Evolutionary conservation across 2,888 invertebrate genomes (phyloP), one percentile per base, ranked within the genome.

Genomic region (Cephalotes varians): DNA sequence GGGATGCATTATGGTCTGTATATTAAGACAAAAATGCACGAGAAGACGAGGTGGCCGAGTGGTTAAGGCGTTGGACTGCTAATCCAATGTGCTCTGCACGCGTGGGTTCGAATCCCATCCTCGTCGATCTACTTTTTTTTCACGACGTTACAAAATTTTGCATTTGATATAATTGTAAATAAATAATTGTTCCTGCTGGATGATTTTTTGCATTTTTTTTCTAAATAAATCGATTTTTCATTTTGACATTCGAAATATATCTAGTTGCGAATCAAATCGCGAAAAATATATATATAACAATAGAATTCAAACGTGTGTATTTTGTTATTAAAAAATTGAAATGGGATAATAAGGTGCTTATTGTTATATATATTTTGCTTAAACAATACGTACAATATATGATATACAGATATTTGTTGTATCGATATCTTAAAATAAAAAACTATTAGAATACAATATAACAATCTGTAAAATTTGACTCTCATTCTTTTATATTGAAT

Each of bases 21-120:
- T 77, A 87, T 86, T 82, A 37, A 25, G 51, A 81, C 65, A 69
- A 72, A 83, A 81, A 83, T 62, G 72, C 18, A 83, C 34, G 31
- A 7, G 67, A 51, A 69, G 82, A 94, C 94, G 94, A 94, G 94
- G 94, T 94, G 94, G 94, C 94, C 94, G 94, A 94, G 94, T 94
- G 94, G 94, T 94, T 94, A 94, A 94, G 94, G 94, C 94, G 94
- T 94, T 94, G 94, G 94, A 94, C 94, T 94, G 94, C 94, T 94
- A 94, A 94, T 94, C 94, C 94, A 94, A 94, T 94, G 94, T 94
- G 94, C 94, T 94, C 94, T 94, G 94, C 94, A 94, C 94, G 94
- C 94, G 94, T 94, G 94, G 93, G 94, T 94, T 94, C 94, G 94
- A 94, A 94, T 94, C 94, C 94, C 94, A 94, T 94, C 94, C 94